Conservation (phyloP, 2,797 vertebrate species). For the Tapirus indicus region DNA sequence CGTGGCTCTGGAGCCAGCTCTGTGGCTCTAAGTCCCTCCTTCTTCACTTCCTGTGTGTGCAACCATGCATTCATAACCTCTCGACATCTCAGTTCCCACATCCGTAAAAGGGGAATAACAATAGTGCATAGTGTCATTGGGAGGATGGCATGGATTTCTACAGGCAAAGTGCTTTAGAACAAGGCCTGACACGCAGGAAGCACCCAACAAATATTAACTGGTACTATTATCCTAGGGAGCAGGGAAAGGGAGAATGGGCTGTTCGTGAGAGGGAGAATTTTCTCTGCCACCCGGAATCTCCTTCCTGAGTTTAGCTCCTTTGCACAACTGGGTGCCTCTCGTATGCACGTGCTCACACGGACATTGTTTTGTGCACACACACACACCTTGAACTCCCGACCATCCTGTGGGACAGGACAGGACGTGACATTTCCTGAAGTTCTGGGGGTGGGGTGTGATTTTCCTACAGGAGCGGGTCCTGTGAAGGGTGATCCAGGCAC, state of each 20-base stretch:
- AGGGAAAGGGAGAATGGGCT: not conserved
- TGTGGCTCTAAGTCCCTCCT: not conserved
- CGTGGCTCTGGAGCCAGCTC: not conserved
- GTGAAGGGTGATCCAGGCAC: not conserved
- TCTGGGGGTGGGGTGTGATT: not conserved
- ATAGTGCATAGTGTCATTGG: not conserved
- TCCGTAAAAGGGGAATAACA: not conserved
- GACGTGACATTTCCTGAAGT: not conserved
- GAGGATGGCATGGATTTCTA: not conserved
- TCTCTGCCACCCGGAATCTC: not conserved
- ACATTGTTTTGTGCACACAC: not conserved
- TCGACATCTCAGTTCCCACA: not conserved
- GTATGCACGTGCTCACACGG: too few species aligned
- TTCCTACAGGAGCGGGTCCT: not conserved
- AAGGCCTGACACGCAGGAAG: not conserved
- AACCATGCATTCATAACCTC: not conserved
- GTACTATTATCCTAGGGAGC: not conserved
- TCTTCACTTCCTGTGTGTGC: not conserved
- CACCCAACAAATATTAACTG: not conserved
- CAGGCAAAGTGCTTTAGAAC: not conserved
- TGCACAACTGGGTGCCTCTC: not conserved
- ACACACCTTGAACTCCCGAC: not conserved
- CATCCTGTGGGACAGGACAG: not conserved
- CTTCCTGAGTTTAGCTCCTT: not conserved
- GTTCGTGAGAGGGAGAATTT: rapidly evolving